Percentiles rank a stretch among this genome's conserved stretches.
phyloP scores from a whole-genome alignment of 2,797 vertebrate genomes.

The Apodemus agrarius region DNA sequence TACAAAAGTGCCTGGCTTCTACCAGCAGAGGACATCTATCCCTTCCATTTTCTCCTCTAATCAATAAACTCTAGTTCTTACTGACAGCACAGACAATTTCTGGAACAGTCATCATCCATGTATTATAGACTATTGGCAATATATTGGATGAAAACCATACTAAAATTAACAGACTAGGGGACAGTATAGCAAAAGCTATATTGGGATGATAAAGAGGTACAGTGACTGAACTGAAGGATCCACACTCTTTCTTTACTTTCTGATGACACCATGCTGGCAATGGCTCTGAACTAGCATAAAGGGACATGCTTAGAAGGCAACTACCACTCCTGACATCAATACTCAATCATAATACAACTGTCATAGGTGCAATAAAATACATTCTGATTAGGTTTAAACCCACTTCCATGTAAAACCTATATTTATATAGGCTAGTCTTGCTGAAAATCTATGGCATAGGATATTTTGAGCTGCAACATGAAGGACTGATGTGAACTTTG shows the following conservation, averaged over 20 bases:
- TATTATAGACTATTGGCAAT: neutral
- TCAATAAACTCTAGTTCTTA: neutral
- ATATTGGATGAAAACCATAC: neutral
- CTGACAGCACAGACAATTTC: neutral
- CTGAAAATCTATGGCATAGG: neutral
- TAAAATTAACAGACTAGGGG: neutral
- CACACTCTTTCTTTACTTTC: neutral
- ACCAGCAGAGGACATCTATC: neutral
- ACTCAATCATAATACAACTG: neutral
- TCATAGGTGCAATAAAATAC: neutral
- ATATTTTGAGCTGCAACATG: neutral
- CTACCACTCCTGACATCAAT: neutral
- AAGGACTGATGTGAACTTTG: neutral
- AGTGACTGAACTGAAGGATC: neutral
- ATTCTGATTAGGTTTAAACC: neutral
- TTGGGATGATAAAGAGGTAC: neutral
- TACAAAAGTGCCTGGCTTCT: neutral
- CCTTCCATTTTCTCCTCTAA: too few species aligned
- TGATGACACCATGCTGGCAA: neutral
- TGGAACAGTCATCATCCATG: too few species aligned
- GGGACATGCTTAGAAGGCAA: neutral
- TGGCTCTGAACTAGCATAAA: neutral
- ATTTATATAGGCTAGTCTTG: neutral
- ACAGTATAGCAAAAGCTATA: neutral
- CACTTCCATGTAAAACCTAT: neutral